phyloP scores from a whole-genome alignment of 2,888 invertebrate species.

The Campoplex capitator region DNA sequence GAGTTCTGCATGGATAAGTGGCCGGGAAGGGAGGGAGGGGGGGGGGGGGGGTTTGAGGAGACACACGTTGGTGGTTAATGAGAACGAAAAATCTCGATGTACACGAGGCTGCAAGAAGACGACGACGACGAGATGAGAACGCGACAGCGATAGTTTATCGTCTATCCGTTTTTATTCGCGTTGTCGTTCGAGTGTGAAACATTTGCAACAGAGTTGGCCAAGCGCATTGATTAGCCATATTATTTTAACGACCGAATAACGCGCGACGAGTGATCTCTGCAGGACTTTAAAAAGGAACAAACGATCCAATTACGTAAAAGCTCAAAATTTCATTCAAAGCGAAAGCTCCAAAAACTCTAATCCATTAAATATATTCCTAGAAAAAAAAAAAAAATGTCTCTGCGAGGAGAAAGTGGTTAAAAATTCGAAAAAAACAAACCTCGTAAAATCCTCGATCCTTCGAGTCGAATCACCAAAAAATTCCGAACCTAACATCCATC shows the following conservation, averaged over 20 bases:
- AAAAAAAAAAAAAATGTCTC: too few species aligned
- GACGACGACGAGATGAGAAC: slow-evolving; percentile 44
- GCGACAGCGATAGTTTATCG: slow-evolving; percentile 49
- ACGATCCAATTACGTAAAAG: background rate
- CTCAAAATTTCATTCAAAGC: too few species aligned
- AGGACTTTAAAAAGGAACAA: background rate
- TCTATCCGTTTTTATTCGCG: slow-evolving; percentile 22
- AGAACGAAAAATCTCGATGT: slow-evolving; percentile 61
- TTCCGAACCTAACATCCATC: too few species aligned
- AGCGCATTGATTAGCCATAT: slow-evolving; percentile 15
- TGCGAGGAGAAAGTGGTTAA: too few species aligned
- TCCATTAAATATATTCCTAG: too few species aligned
- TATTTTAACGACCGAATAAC: background rate
- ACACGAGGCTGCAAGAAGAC: slow-evolving; percentile 41
- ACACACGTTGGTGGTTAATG: slow-evolving; percentile 55
- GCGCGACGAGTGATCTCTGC: background rate
- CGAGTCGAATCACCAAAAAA: too few species aligned
- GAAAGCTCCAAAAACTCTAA: too few species aligned
- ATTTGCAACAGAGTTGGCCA: background rate
- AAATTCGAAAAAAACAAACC: too few species aligned
- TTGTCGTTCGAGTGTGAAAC: slow-evolving; percentile 24
- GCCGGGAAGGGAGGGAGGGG: too few species aligned
- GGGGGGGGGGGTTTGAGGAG: slow-evolving; percentile 9
- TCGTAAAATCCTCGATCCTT: too few species aligned
- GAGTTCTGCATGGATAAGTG: slow-evolving; percentile 23